Conservation (phyloP, 2,113 vertebrate genomes). For the Onychorhynchus coronatus region DNA sequence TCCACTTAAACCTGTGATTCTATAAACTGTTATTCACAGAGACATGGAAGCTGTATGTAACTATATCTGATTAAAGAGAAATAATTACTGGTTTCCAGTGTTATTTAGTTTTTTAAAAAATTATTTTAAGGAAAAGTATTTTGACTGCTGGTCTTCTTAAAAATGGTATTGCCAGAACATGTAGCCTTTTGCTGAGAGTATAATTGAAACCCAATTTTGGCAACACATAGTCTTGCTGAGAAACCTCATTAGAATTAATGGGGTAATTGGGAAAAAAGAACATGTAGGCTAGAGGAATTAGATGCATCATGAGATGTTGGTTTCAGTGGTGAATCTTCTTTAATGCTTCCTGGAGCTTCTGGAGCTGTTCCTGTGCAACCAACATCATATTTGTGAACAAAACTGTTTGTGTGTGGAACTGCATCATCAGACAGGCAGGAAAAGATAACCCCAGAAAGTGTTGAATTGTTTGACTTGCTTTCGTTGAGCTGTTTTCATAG, state of each 20-base stretch:
- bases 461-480: not conserved
- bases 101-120: not conserved
- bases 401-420: not conserved
- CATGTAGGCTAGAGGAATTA: not conserved
- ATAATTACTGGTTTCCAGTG: not conserved
- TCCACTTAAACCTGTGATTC: not conserved
- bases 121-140: not conserved
- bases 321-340: not conserved
- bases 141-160: not conserved
- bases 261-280: not conserved
- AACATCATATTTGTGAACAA: not conserved
- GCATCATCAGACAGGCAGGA: not conserved
- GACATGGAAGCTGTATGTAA: not conserved
- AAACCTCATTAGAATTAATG: not conserved
- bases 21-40: not conserved
- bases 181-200: rapidly evolving
- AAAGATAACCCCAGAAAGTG: not conserved
- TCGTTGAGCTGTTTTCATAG: not conserved
- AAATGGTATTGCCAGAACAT: not conserved
- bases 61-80: not conserved
- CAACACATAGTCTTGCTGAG: not conserved
- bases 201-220: not conserved
- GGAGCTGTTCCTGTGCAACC: not conserved
- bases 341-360: not conserved
- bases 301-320: not conserved